These are phyloP conservation scores for Antheraea yamamai DNA, from an alignment of 2,888 invertebrate species.

Conservation along the genomic window DNA sequence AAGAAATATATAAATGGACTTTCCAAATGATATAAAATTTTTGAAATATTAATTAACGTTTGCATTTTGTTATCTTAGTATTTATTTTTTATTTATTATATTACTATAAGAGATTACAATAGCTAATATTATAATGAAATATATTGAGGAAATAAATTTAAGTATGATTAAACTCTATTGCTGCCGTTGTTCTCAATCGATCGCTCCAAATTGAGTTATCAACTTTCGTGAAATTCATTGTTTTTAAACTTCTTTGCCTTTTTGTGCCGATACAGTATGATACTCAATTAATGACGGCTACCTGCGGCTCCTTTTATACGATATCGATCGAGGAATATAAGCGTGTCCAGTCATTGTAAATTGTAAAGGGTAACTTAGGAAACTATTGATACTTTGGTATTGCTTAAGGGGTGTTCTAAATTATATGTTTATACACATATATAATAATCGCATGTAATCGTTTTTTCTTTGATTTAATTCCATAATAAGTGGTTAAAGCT, in stretches of 20 bases:
- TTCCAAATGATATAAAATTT: no score
- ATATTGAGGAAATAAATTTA: background rate
- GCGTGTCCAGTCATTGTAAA: conserved; percentile 51
- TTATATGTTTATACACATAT: background rate
- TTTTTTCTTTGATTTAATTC: no score
- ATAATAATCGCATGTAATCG: background rate
- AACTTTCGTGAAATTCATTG: conserved; percentile 80
- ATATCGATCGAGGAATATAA: conserved; percentile 32
- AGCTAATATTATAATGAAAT: background rate
- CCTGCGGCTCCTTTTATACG: conserved; percentile 68
- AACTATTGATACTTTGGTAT: background rate
- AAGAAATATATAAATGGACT: no score
- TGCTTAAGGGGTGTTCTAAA: background rate
- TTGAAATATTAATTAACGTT: no score
- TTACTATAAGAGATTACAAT: no score
- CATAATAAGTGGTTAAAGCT: no score
- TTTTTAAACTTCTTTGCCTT: conserved; percentile 69
- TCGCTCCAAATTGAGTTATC: conserved; percentile 78
- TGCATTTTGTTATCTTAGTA: no score
- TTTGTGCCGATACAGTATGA: conserved; percentile 78
- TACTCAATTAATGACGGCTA: conserved; percentile 79
- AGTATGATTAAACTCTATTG: conserved; percentile 40
- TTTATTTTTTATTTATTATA: no score
- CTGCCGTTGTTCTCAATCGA: conserved; percentile 39
- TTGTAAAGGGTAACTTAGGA: conserved; percentile 10